Evolutionary conservation across 2,113 vertebrate genomes (phyloP), one percentile per base, ranked within the genome.

Genomic region (Girardinichthys multiradiatus): DNA sequence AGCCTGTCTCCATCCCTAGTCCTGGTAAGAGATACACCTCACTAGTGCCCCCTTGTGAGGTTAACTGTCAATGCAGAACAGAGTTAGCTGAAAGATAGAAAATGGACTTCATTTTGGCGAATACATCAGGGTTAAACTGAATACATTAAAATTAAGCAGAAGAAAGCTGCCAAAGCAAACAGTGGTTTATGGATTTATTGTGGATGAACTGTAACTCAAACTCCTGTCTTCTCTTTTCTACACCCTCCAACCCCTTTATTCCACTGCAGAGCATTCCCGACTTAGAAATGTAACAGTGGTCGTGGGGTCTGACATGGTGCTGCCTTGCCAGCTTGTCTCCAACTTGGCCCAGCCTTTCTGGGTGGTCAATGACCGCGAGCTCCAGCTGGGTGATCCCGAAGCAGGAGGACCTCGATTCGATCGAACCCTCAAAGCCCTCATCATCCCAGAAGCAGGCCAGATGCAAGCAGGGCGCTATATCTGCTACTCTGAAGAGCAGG

Each of bases 271-370:
- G 2, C 92, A 94, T 57, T 84, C 94, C 26, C 90, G 86, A 0
- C 86, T 95, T 29, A 95, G 94, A 82, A 98, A 98, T 28, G 92
- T 98, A 67, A 98, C 96, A 0, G 96, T 97, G 86, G 96, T 96
- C 65, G 95, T 94, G 0, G 97, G 97, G 2, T 97, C 97, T 0
- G 96, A 98, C 87, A 94, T 98, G 90, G 95, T 98, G 66, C 93
- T 99, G 48, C 97, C 96, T 0, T 98, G 97, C 88, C 95, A 94
- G 27, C 92, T 98, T 66, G 96, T 95, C 39, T 99, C 97, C 83
- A 99, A 99, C 93, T 90, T 99, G 69, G 97, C 97, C 0, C 95
- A 88, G 17, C 95, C 96, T 0, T 94, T 68, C 26, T 99, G 97
- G 97, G 89, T 94, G n/a, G 94, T 98, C 12, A 95, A 96, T 1